A percentile compares a stretch with the other conserved stretches of the same genome.
Conservation (phyloP, 2,113 vertebrate genomes). For the Anhinga anhinga region DNA sequence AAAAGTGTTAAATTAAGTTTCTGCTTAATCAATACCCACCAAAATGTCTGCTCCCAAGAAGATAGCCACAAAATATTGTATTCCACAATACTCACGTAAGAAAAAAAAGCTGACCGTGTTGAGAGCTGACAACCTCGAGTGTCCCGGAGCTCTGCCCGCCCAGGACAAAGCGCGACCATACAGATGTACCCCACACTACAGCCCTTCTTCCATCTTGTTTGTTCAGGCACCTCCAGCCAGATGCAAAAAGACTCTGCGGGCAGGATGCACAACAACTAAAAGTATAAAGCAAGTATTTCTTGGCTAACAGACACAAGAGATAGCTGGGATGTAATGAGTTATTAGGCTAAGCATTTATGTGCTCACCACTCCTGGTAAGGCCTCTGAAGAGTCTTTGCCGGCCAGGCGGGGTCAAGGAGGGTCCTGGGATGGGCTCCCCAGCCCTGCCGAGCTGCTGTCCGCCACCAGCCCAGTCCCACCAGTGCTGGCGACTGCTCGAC, state of each 20-base stretch:
- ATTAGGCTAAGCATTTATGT: background rate
- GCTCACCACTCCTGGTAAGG: background rate
- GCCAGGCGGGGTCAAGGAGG: background rate
- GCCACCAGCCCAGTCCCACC: background rate
- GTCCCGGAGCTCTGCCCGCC: background rate
- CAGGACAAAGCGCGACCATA: background rate
- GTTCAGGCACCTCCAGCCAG: background rate
- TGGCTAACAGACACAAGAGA: background rate
- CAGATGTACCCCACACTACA: background rate
- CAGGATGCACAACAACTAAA: background rate
- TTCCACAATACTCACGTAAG: background rate
- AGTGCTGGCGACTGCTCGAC: rapidly evolving
- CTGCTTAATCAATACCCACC: background rate
- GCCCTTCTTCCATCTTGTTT: background rate
- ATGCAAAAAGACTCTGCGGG: background rate
- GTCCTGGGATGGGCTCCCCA: background rate
- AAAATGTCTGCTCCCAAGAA: background rate
- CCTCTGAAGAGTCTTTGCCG: background rate
- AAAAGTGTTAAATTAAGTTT: background rate
- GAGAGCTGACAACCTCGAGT: background rate
- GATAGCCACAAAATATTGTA: background rate
- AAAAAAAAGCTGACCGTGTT: background rate
- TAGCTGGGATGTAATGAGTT: background rate
- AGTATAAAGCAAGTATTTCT: background rate
- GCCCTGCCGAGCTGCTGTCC: rapidly evolving